A percentile compares a stretch with the other conserved stretches of the same genome.
Evolutionary conservation across 2,113 vertebrate genomes (phyloP).

Genomic region (Myanophis thanlyinensis): DNA sequence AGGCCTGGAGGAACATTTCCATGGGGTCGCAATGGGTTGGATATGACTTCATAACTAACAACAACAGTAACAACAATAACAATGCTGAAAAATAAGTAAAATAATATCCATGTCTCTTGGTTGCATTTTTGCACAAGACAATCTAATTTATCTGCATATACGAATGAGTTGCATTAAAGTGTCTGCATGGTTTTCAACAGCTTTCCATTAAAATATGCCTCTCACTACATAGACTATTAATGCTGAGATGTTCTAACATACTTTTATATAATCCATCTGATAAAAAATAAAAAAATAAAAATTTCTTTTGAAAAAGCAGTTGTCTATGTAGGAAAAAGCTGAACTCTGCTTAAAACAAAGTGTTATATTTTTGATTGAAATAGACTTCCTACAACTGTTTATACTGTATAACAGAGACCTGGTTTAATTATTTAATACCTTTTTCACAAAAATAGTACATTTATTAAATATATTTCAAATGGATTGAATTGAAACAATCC

Average conservation of each 20-base stretch:
- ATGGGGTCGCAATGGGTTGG: too few species aligned
- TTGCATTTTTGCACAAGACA: not conserved
- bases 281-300: not conserved
- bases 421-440: not conserved
- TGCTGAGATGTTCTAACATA: not conserved
- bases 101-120: not conserved
- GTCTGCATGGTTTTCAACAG: not conserved
- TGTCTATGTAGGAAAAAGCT: not conserved
- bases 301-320: not conserved
- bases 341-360: not conserved
- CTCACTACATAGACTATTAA: not conserved
- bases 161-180: not conserved
- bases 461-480: not conserved
- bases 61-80: too few species aligned
- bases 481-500: not conserved
- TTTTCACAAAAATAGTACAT: not conserved
- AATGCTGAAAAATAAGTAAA: not conserved
- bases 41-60: too few species aligned
- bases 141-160: not conserved
- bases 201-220: not conserved
- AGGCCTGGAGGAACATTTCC: too few species aligned
- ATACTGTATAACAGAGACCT: not conserved
- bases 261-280: not conserved
- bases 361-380: not conserved
- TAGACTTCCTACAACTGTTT: not conserved